Evolutionary conservation across 2,113 vertebrate genomes (phyloP), one percentile per base, ranked within the genome.

Genomic region (Damaliscus lunatus): DNA sequence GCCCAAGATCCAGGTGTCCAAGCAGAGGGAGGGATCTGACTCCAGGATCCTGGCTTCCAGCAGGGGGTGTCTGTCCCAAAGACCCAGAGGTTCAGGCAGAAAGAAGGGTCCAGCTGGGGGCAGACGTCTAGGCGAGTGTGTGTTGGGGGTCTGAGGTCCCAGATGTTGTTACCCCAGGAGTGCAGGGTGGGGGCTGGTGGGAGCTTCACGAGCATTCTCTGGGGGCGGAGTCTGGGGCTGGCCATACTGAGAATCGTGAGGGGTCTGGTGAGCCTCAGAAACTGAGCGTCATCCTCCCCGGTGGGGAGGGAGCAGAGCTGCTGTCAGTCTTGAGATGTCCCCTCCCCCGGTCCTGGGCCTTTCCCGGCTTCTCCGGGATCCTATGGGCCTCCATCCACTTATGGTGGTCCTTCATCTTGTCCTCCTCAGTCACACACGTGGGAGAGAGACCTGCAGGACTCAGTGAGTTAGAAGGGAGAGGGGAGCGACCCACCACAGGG

Each of bases 191-290:
- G 88, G 92, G 90, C 90, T 50, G 77, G 59, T 40, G 6, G 57
- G 59, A 84, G 88, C 97, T 57, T 94, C 94, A 83, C 29, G 31
- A 52, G 43, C 91, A 46, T 88, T 91, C 57, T 85, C 88, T 46
- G 85, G 90, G 90, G 98, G 96, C 50, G 98, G 98, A 95, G 97
- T 62, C 94, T 92, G 78, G 84, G 46, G 27, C 81, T 71, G 86
- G 12, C 91, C 21, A 15, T 6, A 15, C 90, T 15, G 88, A 83
- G 83, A 80, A 59, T 97, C 96, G 48, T 95, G 96, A 96, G 81
- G 96, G 96, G 96, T 97, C 88, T 85, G 90, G 80, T 0, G 52
- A 97, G 97, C 78, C 91, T 97, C 93, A 52, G 96, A 94, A 93
- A 88, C 17, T 13, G 21, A 97, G 86, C 74, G 88, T 97, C 97